phyloP scores from a whole-genome alignment of 2,797 vertebrate genomes.

The Spatula versicolor region DNA sequence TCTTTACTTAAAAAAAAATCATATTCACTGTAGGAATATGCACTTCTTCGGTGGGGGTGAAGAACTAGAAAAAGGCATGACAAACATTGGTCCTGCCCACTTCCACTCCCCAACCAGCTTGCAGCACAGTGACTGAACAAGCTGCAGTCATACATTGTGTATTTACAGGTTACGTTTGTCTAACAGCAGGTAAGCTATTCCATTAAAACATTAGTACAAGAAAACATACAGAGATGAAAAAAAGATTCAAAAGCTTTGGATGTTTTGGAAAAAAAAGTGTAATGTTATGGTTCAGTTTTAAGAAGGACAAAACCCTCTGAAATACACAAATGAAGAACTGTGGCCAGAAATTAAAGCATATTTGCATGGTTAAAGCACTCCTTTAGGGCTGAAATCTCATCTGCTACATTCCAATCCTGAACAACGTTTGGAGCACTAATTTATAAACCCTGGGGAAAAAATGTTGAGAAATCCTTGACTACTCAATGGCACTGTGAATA shows the following conservation, averaged over 20 bases:
- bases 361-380: not conserved
- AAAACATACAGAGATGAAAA: not conserved
- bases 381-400: conserved; percentile 28
- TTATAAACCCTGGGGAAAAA: not conserved
- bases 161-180: not conserved
- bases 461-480: not conserved
- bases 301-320: not conserved
- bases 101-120: not conserved
- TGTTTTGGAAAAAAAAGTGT: not conserved
- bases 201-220: not conserved
- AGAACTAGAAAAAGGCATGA: not conserved
- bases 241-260: not conserved
- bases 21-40: not conserved
- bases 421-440: not conserved
- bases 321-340: not conserved
- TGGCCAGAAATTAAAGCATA: not conserved
- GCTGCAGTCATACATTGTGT: not conserved
- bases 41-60: not conserved
- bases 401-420: not conserved
- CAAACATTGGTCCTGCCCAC: not conserved
- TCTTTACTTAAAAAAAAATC: not conserved
- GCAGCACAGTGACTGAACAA: not conserved
- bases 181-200: not conserved
- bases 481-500: not conserved
- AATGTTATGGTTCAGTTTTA: not conserved